Conservation (phyloP, 2,888 invertebrate species). For the Barypeithes pellucidus region DNA sequence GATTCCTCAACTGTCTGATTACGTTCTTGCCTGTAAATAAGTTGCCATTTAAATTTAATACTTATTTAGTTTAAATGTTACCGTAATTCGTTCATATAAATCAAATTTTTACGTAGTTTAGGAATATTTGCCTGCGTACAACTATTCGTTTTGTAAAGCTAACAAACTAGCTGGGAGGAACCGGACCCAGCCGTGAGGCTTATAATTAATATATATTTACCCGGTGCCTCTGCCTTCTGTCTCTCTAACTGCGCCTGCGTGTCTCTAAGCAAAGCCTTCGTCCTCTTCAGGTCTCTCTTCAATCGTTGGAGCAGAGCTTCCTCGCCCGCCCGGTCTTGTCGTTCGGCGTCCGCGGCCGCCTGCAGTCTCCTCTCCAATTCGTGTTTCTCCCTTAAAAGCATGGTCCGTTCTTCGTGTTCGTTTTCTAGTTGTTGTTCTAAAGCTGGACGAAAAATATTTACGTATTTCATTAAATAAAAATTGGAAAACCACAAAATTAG, state of each 20-base stretch:
- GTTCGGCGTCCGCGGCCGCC: conserved; percentile 83
- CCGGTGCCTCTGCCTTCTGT: conserved; percentile 88
- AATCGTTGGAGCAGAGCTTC: conserved; percentile 83
- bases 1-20: conserved; percentile 73
- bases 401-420: conserved; percentile 93
- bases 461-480: too few species aligned
- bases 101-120: too few species aligned
- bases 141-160: too few species aligned
- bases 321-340: conserved; percentile 81
- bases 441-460: conserved; percentile 76
- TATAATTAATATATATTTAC: too few species aligned
- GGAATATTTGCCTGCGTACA: too few species aligned
- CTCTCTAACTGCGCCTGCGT: conserved; percentile 94
- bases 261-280: conserved; percentile 91
- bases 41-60: too few species aligned
- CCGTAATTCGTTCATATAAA: too few species aligned
- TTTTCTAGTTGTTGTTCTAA: conserved; percentile 93
- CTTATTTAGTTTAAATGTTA: too few species aligned
- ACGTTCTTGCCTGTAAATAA: conserved; percentile 74
- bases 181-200: too few species aligned
- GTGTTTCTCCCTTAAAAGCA: conserved; percentile 90
- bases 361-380: conserved; percentile 91
- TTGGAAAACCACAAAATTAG: too few species aligned
- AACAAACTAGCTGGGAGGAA: too few species aligned
- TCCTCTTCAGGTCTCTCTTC: conserved; percentile 89